Conservation (phyloP, 2,888 invertebrate genomes). For the Epistrophella euchroma region DNA sequence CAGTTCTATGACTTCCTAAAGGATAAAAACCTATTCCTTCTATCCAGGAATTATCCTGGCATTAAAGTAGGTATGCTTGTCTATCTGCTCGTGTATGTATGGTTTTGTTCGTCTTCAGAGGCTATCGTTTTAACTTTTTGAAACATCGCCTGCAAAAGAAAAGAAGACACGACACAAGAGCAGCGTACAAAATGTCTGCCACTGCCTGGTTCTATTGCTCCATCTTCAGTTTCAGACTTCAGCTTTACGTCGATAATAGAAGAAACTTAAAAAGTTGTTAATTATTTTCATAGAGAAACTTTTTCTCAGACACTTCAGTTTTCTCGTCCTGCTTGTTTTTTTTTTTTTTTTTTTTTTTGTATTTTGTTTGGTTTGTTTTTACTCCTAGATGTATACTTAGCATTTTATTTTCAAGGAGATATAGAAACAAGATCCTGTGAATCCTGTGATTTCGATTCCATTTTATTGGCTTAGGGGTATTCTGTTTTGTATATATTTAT, state of each 20-base stretch:
- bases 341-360: neutral
- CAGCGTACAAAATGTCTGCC: conserved; percentile 35
- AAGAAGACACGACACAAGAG: neutral
- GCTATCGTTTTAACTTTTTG: conserved; percentile 60
- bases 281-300: conserved; percentile 72
- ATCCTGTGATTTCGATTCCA: conserved; percentile 64
- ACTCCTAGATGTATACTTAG: conserved; percentile 34
- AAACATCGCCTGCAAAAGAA: conserved; percentile 36
- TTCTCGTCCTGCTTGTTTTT: conserved; percentile 12
- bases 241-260: conserved; percentile 63
- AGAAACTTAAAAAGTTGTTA: conserved; percentile 71
- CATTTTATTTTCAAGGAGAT: conserved; percentile 44
- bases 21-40: neutral
- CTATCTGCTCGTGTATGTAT: neutral
- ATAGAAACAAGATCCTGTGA: conserved; percentile 51
- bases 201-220: conserved; percentile 19
- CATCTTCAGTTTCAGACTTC: conserved; percentile 20
- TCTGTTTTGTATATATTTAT: neutral
- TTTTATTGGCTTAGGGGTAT: conserved; percentile 62
- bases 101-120: conserved; percentile 6
- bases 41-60: neutral
- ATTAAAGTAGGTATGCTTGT: neutral
- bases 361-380: conserved; percentile 16
- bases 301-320: conserved; percentile 69
- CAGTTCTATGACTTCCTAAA: conserved; percentile 33